phyloP scores from a whole-genome alignment of 1,140 invertebrate genomes.

The Trissolcus basalis region DNA sequence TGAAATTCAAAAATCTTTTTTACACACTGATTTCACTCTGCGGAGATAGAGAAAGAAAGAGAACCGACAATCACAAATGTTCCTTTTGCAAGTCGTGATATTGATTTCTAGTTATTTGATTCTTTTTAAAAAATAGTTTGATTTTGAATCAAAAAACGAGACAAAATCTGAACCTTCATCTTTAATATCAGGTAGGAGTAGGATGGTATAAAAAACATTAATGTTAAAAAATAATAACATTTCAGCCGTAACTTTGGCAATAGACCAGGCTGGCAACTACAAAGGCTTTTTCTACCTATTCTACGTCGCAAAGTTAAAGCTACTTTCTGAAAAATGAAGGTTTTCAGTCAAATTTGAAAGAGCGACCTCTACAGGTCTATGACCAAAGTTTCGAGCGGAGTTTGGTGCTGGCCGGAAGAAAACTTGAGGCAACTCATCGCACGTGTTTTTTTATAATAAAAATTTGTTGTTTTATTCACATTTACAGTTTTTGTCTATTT shows the following conservation, averaged over 20 bases:
- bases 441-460: constrained; percentile 31
- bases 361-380: constrained; percentile 6
- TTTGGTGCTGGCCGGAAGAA: constrained; percentile 18
- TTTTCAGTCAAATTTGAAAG: background rate
- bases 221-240: no score
- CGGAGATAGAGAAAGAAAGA: constrained; percentile 27
- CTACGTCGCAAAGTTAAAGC: background rate
- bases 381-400: constrained; percentile 28
- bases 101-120: no score
- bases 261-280: no score
- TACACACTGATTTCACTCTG: constrained; percentile 5
- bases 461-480: constrained; percentile 54
- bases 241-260: no score
- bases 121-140: no score
- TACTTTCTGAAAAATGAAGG: background rate
- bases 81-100: constrained; percentile 22
- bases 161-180: no score
- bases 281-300: background rate
- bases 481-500: constrained; percentile 57
- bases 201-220: no score
- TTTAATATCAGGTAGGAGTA: no score
- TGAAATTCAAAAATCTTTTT: background rate
- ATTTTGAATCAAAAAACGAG: no score
- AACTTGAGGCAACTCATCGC: constrained; percentile 24
- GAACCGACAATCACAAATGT: constrained; percentile 58